Base-by-base conservation (phyloP, 2,888 invertebrate species). In the Megalurothrips usitatus region DNA sequence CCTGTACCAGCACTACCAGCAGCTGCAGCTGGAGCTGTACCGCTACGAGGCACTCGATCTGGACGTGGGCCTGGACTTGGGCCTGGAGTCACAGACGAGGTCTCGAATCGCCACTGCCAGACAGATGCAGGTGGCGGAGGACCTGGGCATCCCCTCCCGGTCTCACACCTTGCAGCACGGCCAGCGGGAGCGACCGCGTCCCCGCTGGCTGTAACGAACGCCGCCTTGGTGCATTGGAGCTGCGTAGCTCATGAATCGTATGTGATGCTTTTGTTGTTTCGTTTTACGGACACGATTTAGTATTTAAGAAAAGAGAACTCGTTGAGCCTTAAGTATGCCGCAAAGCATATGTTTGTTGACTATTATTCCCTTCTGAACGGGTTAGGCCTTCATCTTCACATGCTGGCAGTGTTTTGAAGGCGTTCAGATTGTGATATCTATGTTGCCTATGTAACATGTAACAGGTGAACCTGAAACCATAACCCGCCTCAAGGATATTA, bases 1-100 rank as follows among this genome's bases (percentile, higher is more conserved):
- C n/a, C 68, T 68, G 23, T 68, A 68, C 26, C 68, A 68, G 68
- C n/a, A 26, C 23, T 68, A 68, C 68, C 68, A 68, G 23, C 68
- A 68, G 68, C 26, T 68, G 23, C 68, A 68, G 68, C 68, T 68
- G 23, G 68, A 68, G 3, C 68, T 68, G 68, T 23, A 9, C 11
- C 26, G 68, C 23, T 23, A 68, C 23, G 68, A 68, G 68, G 68
- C 26, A 11, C 23, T n/a, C 4, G 68, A 68, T 23, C 68, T 68
- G 9, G 23, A 26, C 23, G 23, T 26, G 9, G 68, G 68, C 23
- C 68, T 19, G n/a, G 68, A 68, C 11, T 0, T 68, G 63, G 63
- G 3, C 63, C 9, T 63, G 11, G 58, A 6, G 58, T 14, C 58
- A 6, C 68, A 23, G 10, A 2, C 52, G 10, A 19, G 52, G 19